Evolutionary conservation across 2,113 vertebrate species (phyloP).

Genomic region (Engystomops pustulosus): DNA sequence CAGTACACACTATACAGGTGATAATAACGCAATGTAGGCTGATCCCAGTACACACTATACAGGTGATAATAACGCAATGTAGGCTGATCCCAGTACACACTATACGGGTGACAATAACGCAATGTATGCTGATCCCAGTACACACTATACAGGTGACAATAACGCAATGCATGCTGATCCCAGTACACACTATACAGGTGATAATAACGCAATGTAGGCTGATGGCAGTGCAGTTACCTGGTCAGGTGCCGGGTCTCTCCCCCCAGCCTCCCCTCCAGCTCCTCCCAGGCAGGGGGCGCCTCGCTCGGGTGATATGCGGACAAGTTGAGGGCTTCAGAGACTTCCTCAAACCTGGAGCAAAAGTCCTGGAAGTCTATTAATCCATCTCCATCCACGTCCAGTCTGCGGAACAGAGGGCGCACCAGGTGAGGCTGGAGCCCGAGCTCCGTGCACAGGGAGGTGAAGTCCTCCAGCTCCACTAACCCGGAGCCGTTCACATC

Average conservation of each 20-base stretch:
- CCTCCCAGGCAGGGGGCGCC: conserved; percentile 66
- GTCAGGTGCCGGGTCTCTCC: conserved; percentile 64
- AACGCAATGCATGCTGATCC: too few species aligned
- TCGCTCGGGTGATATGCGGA: conserved; percentile 60
- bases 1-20: too few species aligned
- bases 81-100: too few species aligned
- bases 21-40: too few species aligned
- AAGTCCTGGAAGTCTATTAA: conserved; percentile 75
- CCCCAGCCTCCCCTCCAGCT: conserved; percentile 70
- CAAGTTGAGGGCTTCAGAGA: conserved; percentile 71
- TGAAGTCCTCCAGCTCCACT: conserved; percentile 78
- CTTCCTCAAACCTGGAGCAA: conserved; percentile 72
- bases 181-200: not conserved
- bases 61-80: too few species aligned
- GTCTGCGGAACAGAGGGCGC: conserved; percentile 70
- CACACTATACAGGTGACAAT: not conserved
- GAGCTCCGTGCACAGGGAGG: conserved; percentile 73
- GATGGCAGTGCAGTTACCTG: conserved; percentile 67
- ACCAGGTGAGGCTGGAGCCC: conserved; percentile 68
- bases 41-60: too few species aligned
- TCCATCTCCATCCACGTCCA: conserved; percentile 72
- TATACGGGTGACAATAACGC: too few species aligned
- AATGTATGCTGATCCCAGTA: too few species aligned
- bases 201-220: too few species aligned
- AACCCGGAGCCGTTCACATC: conserved; percentile 76